Evolutionary conservation across 2,113 vertebrate species (phyloP).

Genomic region (Condylura cristata): DNA sequence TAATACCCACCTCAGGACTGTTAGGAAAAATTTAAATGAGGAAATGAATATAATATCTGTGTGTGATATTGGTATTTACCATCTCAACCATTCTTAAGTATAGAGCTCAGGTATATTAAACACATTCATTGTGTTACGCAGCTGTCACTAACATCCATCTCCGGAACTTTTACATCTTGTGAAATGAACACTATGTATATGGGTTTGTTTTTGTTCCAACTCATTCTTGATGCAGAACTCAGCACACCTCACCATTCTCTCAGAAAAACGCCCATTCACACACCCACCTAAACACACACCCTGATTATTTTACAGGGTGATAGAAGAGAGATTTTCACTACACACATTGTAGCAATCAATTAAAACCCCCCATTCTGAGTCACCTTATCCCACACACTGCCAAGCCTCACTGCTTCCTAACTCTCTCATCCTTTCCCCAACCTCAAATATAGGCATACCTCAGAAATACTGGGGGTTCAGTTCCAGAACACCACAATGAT

Average conservation of each 20-base stretch:
- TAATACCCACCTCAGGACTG: background rate
- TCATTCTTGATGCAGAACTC: background rate
- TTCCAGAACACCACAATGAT: background rate
- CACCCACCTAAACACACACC: background rate
- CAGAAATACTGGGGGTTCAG: background rate
- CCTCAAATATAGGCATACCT: background rate
- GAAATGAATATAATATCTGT: background rate
- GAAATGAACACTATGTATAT: background rate
- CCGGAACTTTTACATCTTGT: background rate
- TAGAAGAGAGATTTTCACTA: background rate
- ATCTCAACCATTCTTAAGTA: background rate
- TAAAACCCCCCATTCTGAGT: background rate
- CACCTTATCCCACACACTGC: background rate
- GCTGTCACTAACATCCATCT: background rate
- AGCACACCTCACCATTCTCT: background rate
- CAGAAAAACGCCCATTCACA: background rate
- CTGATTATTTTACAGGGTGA: background rate
- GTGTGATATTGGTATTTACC: background rate
- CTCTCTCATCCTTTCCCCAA: background rate
- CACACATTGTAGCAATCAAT: background rate
- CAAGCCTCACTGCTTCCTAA: background rate
- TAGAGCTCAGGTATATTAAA: background rate
- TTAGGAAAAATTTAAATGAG: conserved; percentile 12
- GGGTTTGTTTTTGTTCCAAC: background rate
- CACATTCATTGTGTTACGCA: background rate